Conservation (phyloP, 2,113 vertebrate species). For the Irena cyanogastra region DNA sequence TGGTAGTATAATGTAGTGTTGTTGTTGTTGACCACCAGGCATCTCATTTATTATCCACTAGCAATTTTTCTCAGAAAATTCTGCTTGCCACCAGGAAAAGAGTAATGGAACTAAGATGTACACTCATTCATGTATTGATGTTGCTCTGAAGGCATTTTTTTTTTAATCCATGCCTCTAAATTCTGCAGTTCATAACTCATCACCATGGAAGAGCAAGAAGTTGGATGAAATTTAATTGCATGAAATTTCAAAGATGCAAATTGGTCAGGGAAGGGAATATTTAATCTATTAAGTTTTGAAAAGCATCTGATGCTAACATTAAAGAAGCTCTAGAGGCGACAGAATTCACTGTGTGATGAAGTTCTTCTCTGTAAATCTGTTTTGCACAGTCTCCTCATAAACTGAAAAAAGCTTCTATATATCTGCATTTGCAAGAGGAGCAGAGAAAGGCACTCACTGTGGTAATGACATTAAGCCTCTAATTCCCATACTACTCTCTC, state of each 20-base stretch:
- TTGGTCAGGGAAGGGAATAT: conserved; percentile 29
- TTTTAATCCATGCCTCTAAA: not conserved
- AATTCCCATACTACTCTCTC: not conserved
- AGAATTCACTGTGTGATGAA: conserved; percentile 24
- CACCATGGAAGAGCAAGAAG: conserved; percentile 20
- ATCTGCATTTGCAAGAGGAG: not conserved
- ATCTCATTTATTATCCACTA: conserved; percentile 35
- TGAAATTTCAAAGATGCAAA: conserved; percentile 54
- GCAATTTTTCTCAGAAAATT: conserved; percentile 20
- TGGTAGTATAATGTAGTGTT: conserved; percentile 1
- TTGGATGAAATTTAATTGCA: conserved; percentile 51
- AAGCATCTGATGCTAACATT: conserved; percentile 30
- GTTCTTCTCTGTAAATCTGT: conserved; percentile 13
- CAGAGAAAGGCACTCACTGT: not conserved
- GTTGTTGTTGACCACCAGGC: not conserved
- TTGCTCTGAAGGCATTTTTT: not conserved
- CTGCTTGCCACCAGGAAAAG: conserved; percentile 13
- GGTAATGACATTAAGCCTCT: not conserved
- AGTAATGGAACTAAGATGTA: not conserved
- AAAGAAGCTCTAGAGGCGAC: conserved; percentile 45
- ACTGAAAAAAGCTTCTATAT: not conserved
- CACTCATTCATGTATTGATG: not conserved
- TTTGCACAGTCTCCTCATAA: not conserved
- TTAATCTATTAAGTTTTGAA: conserved; percentile 54
- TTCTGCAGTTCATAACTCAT: conserved; percentile 38